Evolutionary conservation across 2,888 invertebrate species (phyloP).

Genomic region (Chalcis sispes): DNA sequence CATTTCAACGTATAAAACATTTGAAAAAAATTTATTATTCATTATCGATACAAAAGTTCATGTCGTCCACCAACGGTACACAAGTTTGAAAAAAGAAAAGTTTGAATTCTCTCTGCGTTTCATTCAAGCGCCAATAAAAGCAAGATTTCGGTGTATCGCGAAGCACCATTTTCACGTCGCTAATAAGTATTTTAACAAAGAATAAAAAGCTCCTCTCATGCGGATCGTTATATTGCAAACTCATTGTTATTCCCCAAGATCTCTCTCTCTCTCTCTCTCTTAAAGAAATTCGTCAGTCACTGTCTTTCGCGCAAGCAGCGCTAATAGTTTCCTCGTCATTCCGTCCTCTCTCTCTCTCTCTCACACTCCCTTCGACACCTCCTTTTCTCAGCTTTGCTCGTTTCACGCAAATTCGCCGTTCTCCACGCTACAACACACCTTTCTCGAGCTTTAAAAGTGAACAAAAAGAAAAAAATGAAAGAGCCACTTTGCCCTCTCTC

Average conservation of each 20-base stretch:
- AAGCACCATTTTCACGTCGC: slow-evolving; percentile 20
- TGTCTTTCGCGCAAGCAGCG: slow-evolving; percentile 11
- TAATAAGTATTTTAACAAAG: slow-evolving; percentile 35
- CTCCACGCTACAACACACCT: too few species aligned
- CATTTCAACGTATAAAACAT: too few species aligned
- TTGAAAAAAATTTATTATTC: too few species aligned
- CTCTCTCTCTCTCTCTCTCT: neutral
- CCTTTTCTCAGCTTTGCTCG: too few species aligned
- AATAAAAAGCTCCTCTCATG: slow-evolving; percentile 29
- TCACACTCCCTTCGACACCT: too few species aligned
- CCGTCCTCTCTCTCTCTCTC: neutral
- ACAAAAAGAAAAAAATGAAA: neutral
- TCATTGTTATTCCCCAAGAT: slow-evolving; percentile 36
- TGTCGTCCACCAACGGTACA: too few species aligned
- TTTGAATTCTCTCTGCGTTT: neutral
- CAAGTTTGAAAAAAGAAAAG: neutral
- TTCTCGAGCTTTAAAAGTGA: slow-evolving; percentile 52
- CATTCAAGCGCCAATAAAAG: slow-evolving; percentile 13
- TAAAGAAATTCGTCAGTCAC: slow-evolving; percentile 51
- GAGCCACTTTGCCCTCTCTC: slow-evolving; percentile 53
- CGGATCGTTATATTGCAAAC: slow-evolving; percentile 20
- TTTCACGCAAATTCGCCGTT: slow-evolving; percentile 72
- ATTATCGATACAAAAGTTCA: too few species aligned
- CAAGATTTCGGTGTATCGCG: slow-evolving; percentile 13
- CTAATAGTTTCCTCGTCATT: slow-evolving; percentile 50